Base-by-base conservation (phyloP, 2,113 vertebrate genomes). In the Brachypodius melanocephalos region DNA sequence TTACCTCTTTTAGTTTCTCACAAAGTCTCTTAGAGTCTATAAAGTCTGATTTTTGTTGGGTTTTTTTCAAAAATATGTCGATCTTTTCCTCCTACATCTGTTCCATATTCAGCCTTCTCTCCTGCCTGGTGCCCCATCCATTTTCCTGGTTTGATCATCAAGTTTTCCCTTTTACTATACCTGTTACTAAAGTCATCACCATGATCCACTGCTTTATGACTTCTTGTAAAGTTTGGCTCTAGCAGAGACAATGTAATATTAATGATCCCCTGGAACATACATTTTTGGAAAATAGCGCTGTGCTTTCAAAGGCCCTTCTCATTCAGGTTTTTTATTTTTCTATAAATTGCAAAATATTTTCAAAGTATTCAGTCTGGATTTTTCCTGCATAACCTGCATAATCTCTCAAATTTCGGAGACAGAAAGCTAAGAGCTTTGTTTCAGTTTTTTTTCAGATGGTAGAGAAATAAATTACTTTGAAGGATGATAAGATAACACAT, bases 1-100 rank as follows among this genome's bases (percentile, higher is more conserved):
- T 99, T 98, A 98, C 97, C 96, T 98, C 98, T 98, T 98, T 98
- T 97, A 98, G 95, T 98, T 98, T 98, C 98, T 98, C 98, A 98
- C 97, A 97, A 97, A 79, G 91, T 97, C 96, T 97, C 97, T 97
- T 98, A 97, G 92, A 97, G 97, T 98, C 98, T 98, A 98, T 97
- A 97, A 97, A 98, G 98, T 98, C 94, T 93, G 85, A 83, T 17
- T 66, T 54, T 42, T 66, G 26, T 81, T 85, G 85, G 1, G 12
- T 54, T 74, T 98, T 97, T 96, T 90, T 91, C 94, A 98, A 98
- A 98, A 98, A 88, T 82, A 96, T 17, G 71, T 96, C 14, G 59
- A 51, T 82, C 36, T 88, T 80, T 69, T 88, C 48, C n/a, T 87
- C 18, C 52, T 96, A 58, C 59, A 79, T 83, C 94, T 89, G 79